A percentile compares a stretch with the other conserved stretches of the same genome.
Evolutionary conservation across 2,113 vertebrate genomes (phyloP).

Genomic region (Ceyx cyanopectus): DNA sequence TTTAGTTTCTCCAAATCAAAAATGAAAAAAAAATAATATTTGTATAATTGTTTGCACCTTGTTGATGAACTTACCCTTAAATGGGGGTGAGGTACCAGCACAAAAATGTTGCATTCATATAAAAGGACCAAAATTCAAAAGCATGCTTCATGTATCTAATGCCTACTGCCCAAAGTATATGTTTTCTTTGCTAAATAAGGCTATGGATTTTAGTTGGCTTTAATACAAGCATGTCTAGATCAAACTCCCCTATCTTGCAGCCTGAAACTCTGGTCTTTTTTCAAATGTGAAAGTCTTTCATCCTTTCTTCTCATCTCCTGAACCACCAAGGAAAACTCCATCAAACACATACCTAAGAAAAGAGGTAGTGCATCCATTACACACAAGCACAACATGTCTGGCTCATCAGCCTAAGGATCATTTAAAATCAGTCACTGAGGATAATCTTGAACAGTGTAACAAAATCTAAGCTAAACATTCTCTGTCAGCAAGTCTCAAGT

Average conservation of each 20-base stretch:
- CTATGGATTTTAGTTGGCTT: background rate
- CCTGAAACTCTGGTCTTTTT: background rate
- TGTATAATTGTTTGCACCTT: background rate
- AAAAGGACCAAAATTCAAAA: background rate
- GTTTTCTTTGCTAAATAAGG: background rate
- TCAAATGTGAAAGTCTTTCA: background rate
- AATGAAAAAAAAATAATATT: background rate
- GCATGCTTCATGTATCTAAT: background rate
- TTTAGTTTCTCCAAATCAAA: background rate
- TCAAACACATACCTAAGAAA: background rate
- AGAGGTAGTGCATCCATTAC: background rate
- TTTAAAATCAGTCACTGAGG: background rate
- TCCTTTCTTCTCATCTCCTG: background rate
- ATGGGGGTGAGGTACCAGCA: background rate
- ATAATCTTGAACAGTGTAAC: background rate
- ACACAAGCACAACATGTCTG: background rate
- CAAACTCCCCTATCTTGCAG: background rate
- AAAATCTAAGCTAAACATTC: background rate
- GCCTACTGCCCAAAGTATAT: background rate
- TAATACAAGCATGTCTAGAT: background rate
- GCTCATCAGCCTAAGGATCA: background rate
- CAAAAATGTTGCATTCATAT: background rate
- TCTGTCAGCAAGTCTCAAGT: background rate
- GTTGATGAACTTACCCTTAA: background rate
- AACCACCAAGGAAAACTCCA: background rate